These are phyloP conservation scores for Ctenopoma kingsleyae DNA, from an alignment of 2,797 vertebrate species.

Conservation along the genomic window DNA sequence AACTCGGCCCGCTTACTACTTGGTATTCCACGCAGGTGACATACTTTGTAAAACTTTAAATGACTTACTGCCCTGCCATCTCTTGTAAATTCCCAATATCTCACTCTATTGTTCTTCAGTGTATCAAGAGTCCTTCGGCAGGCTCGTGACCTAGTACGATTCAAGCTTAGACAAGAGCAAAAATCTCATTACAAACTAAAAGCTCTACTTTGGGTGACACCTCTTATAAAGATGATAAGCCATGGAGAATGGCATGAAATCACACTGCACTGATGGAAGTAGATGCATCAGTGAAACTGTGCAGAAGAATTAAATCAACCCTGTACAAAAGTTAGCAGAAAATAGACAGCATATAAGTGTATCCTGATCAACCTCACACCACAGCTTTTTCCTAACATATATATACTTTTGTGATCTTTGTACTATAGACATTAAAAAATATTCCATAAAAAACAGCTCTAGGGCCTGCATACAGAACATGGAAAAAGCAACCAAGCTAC, in stretches of 20 bases:
- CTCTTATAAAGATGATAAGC: slow-evolving; percentile 75
- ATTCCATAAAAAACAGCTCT: slow-evolving; percentile 39
- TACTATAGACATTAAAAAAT: slow-evolving; percentile 17
- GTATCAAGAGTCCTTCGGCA: slow-evolving; percentile 76
- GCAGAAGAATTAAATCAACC: slow-evolving; percentile 35
- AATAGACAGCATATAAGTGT: slow-evolving; percentile 25
- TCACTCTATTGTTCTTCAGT: slow-evolving; percentile 78
- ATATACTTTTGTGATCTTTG: slow-evolving; percentile 34
- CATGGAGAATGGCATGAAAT: slow-evolving; percentile 60
- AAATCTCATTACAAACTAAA: slow-evolving; percentile 80
- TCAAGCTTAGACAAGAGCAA: slow-evolving; percentile 59
- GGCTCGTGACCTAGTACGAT: slow-evolving; percentile 64
- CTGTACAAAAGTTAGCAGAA: slow-evolving; percentile 18
- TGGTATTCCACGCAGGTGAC: slow-evolving; percentile 74
- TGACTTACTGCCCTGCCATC: slow-evolving; percentile 75
- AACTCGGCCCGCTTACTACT: slow-evolving; percentile 49
- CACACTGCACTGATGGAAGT: slow-evolving; percentile 49
- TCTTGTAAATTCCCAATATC: slow-evolving; percentile 77
- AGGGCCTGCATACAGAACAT: slow-evolving; percentile 41
- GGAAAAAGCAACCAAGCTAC: slow-evolving; percentile 22
- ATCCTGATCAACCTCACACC: slow-evolving; percentile 10
- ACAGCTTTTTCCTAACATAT: slow-evolving; percentile 15
- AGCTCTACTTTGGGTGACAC: slow-evolving; percentile 69
- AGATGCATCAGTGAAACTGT: slow-evolving; percentile 49
- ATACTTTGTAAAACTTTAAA: slow-evolving; percentile 83